Base-by-base conservation (phyloP, 2,888 invertebrate genomes). In the Sclerodermus sp. region DNA sequence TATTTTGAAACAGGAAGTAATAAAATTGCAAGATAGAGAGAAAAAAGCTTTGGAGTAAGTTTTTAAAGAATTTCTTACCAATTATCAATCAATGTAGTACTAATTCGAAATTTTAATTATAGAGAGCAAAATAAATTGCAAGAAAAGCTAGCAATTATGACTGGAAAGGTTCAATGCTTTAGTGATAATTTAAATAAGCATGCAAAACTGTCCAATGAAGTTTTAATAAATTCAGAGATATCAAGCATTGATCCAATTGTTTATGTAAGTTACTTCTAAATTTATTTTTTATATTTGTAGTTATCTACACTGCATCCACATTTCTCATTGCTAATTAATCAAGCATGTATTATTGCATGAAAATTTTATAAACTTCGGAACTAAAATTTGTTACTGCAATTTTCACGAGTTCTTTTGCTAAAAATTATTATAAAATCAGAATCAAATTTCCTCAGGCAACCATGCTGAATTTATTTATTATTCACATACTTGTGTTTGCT, bases 81-180 rank as follows among this genome's bases (percentile, higher is more conserved):
- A 23, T 8, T 23, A 5, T 3, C 4, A 23, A 5, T 23, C 8
- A 23, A 23, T 23, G 23, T 5, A 23, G 8, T n/a, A n/a, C 8
- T 23, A 5, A 23, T 23, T 23, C 8, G 3, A 23, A 5, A 23
- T 5, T 8, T 23, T 5, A 23, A 32, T 45, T 51, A 12, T 44
- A 76, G 75, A 53, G 57, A 62, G 44, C 64, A 65, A 47, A 47
- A 47, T 13, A 57, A 68, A 32, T 51, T 72, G 29, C 62, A 72
- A 43, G 50, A 67, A 42, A 67, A 67, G 58, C 30, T 73, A 38
- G 47, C 46, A 10, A 56, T 65, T 47, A 57, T 72, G 30, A 65
- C 62, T 18, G 61, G 58, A 44, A 58, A 71, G 60, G 52, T 68
- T 38, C 61, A 67, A 48, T 59, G 54, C 46, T 51, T 73, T 49